Conservation (phyloP, 2,888 invertebrate genomes). For the Schizaphis graminum region DNA sequence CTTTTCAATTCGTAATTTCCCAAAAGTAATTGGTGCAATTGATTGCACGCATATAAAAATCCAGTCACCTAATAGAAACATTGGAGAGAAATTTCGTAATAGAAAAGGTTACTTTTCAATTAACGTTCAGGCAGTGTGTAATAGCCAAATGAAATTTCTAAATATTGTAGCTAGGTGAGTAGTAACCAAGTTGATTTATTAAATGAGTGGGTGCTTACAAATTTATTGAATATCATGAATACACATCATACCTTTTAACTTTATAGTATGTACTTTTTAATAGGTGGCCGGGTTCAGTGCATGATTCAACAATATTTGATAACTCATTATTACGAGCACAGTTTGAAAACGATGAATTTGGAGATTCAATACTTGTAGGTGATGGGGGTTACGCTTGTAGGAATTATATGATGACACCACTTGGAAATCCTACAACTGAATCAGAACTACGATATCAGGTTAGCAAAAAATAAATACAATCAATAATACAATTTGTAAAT, state of each 20-base stretch:
- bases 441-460: slow-evolving; percentile 7
- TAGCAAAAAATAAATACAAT: not conserved
- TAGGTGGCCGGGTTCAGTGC: not conserved
- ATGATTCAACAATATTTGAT: not conserved
- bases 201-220: not conserved
- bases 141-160: slow-evolving; percentile 12
- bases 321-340: not conserved
- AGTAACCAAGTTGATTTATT: not conserved
- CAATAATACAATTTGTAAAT: not conserved
- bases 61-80: not conserved
- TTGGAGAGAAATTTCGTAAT: not conserved
- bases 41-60: not conserved
- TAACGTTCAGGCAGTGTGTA: slow-evolving; percentile 15
- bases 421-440: slow-evolving; percentile 1
- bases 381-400: not conserved
- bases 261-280: not conserved
- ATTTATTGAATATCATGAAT: not conserved
- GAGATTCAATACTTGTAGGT: not conserved
- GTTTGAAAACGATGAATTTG: not conserved
- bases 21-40: not conserved
- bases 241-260: not conserved
- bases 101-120: not conserved
- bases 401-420: not conserved
- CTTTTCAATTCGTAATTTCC: not conserved
- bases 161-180: slow-evolving; percentile 31